phyloP scores from a whole-genome alignment of 2,797 vertebrate species.

The Paramormyrops hopkinsi region DNA sequence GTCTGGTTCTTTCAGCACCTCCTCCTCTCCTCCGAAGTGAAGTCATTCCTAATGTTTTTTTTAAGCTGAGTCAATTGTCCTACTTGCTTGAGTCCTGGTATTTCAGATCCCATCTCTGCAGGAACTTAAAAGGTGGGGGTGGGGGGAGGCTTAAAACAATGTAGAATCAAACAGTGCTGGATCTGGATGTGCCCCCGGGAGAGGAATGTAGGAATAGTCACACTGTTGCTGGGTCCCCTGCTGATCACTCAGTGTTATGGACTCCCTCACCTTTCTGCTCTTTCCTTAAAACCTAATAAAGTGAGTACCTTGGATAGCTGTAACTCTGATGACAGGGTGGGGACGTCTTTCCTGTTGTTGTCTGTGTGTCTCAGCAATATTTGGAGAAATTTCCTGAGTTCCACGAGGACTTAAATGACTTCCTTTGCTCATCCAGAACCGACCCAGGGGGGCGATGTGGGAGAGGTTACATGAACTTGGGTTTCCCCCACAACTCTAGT shows the following conservation, averaged over 20 bases:
- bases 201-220: conserved; percentile 42
- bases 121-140: conserved; percentile 37
- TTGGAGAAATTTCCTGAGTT: conserved; percentile 7
- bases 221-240: conserved; percentile 9
- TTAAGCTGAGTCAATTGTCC: conserved; percentile 53
- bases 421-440: neutral
- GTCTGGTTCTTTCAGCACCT: conserved; percentile 21
- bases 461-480: neutral
- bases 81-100: conserved; percentile 43
- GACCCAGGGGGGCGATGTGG: neutral
- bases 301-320: neutral
- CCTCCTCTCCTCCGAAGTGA: conserved; percentile 27
- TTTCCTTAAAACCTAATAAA: conserved; percentile 12
- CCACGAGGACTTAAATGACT: neutral
- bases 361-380: neutral
- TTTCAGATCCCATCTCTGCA: conserved; percentile 39
- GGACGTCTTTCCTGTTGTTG: conserved; percentile 1
- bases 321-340: neutral
- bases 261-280: neutral
- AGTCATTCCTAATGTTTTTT: conserved; percentile 49
- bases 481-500: neutral
- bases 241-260: neutral
- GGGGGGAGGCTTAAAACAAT: conserved; percentile 51
- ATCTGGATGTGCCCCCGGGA: conserved; percentile 22
- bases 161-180: conserved; percentile 46